Evolutionary conservation across 2,797 vertebrate genomes (phyloP).

Genomic region (Ataeniobius toweri): DNA sequence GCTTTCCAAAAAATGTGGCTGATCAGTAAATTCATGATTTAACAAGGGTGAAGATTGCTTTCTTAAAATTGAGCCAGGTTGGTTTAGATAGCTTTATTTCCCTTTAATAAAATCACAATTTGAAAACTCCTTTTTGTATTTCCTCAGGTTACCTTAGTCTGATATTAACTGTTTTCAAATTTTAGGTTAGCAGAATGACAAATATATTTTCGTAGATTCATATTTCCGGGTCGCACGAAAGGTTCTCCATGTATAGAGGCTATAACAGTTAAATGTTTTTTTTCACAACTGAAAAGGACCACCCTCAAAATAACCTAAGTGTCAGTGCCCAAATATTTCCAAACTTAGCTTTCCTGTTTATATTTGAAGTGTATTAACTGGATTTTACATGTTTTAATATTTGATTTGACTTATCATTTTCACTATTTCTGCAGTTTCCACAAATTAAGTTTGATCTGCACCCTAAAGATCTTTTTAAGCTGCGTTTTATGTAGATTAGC

Average conservation of each 20-base stretch:
- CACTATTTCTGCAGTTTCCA: constrained; percentile 51
- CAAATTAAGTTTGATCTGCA: constrained; percentile 30
- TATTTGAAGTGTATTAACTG: constrained; percentile 21
- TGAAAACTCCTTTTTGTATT: not conserved
- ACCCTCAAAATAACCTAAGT: not conserved
- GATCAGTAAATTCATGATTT: not conserved
- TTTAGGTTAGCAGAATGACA: not conserved
- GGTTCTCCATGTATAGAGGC: not conserved
- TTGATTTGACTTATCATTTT: constrained; percentile 3
- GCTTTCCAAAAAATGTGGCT: not conserved
- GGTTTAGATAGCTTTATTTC: not conserved
- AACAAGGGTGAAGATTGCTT: not conserved
- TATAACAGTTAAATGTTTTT: not conserved
- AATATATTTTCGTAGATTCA: not conserved
- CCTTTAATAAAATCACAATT: not conserved
- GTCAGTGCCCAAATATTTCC: constrained; percentile 1
- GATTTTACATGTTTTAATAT: constrained; percentile 9
- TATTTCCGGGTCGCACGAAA: not conserved
- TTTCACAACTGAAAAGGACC: not conserved
- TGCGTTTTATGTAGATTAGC: constrained; percentile 26
- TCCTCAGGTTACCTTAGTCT: not conserved
- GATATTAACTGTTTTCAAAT: not conserved
- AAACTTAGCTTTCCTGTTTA: not conserved
- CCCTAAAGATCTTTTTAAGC: constrained; percentile 31
- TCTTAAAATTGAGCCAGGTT: not conserved